These are phyloP conservation scores for Diacarnus erythraeanus DNA, from an alignment of 37 sponge, comb jelly and placozoan species.

Conservation along the genomic window DNA sequence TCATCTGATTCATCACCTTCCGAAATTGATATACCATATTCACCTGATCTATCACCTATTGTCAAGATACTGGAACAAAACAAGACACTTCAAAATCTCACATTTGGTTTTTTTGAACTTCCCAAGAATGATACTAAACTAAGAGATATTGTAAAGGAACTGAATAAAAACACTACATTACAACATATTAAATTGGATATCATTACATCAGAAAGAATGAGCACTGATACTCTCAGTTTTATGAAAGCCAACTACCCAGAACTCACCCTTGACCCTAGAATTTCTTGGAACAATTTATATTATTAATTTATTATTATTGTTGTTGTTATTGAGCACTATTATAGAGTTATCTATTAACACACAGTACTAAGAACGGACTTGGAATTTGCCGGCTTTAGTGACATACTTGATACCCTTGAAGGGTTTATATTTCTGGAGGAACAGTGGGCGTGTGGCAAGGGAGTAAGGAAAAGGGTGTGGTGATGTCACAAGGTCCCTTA, in stretches of 20 bases:
- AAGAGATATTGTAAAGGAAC: not conserved
- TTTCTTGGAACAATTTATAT: no score
- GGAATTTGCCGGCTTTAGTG: conserved; percentile 96
- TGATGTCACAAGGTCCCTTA: conserved; percentile 90
- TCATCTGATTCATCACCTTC: no score
- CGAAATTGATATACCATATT: no score
- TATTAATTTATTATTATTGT: no score
- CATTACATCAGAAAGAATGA: no score
- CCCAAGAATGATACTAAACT: not conserved
- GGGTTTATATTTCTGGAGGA: conserved; percentile 93
- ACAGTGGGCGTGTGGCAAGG: not conserved
- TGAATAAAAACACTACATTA: not conserved
- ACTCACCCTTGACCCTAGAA: not conserved
- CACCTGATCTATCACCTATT: no score
- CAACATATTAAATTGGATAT: not conserved
- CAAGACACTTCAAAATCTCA: not conserved
- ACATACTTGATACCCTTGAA: conserved; percentile 99
- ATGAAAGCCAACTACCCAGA: no score
- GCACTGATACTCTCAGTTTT: no score
- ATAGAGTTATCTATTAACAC: no score
- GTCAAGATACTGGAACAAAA: not conserved
- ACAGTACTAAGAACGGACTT: no score
- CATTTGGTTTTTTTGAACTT: not conserved
- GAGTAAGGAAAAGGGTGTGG: not conserved
- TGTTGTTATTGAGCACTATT: not conserved